Conservation (phyloP, 1,140 invertebrate genomes). For the Drosophila melanogaster region DNA sequence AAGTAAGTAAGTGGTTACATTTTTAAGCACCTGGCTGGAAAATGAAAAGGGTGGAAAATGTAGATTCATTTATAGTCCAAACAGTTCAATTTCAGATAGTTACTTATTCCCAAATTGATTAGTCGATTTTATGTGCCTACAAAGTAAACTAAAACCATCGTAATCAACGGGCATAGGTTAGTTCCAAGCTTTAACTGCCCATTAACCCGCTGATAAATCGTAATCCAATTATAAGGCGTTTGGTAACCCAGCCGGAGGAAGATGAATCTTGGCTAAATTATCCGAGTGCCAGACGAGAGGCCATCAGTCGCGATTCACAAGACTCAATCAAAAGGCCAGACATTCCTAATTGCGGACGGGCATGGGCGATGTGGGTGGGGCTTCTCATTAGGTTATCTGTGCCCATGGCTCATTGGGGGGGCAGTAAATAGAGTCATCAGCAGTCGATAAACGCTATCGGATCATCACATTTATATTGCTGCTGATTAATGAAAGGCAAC, state of each 20-base stretch:
- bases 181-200: slow-evolving; percentile 22
- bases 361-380: slow-evolving; percentile 4
- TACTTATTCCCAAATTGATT: too few species aligned
- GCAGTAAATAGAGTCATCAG: slow-evolving; percentile 75
- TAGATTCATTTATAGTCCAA: too few species aligned
- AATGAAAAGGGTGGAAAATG: background rate
- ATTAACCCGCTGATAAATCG: slow-evolving; percentile 39
- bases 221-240: slow-evolving; percentile 43
- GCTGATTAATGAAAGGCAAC: slow-evolving; percentile 69
- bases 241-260: slow-evolving; percentile 11
- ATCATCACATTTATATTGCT: slow-evolving; percentile 76
- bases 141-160: too few species aligned
- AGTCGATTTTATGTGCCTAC: too few species aligned
- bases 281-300: slow-evolving; percentile 23
- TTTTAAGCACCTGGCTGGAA: slow-evolving; percentile 12
- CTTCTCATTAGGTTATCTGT: slow-evolving; percentile 60
- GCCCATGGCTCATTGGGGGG: slow-evolving; percentile 30
- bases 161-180: slow-evolving; percentile 1
- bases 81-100: too few species aligned
- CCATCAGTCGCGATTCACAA: slow-evolving; percentile 23
- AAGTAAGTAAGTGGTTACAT: slow-evolving; percentile 18
- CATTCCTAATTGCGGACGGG: slow-evolving; percentile 41
- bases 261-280: slow-evolving; percentile 33
- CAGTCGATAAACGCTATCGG: slow-evolving; percentile 72
- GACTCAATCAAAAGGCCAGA: slow-evolving; percentile 39